Base-by-base conservation (phyloP, 2,888 invertebrate species). In the Scaptomyza polygonia region DNA sequence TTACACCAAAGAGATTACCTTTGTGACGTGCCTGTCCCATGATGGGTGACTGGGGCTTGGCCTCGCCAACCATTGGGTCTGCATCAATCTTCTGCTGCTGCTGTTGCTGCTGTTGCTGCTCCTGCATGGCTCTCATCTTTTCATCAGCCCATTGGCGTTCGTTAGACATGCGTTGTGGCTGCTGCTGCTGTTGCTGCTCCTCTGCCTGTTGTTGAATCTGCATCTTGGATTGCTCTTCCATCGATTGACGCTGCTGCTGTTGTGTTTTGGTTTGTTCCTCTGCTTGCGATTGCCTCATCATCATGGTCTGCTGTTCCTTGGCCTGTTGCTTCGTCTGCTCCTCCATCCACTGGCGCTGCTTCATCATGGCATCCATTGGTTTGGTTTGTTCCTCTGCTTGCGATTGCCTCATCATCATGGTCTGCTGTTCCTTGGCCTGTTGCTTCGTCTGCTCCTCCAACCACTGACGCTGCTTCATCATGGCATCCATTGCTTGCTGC, bases 1-100 rank as follows among this genome's bases (percentile, higher is more conserved):
- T 81, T 58, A 90, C 85, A 27, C 88, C 90, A 81, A 78, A 89
- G 54, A 90, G 86, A 80, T 91, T 91, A 90, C 90, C 91, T 90
- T 89, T 90, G 57, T 79, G 72, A 2, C 89, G 83, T 4, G 75
- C 83, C 52, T 63, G 67, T 12, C 69, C 81, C 11, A 59, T 77
- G 16, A 83, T 77, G 7, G 79, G 57, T 79, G 81, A 83, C 64
- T 90, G 90, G 8, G 90, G 87, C 16, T 71, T 72, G 0, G 89
- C 79, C 30, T 78, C 81, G 11, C 73, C 79, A 25, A 84, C 18
- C 12, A 62, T 58, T 0, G 45, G 11, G 1, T 30, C 63, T 14
- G 3, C 36, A 2, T 67, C 40, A 11, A 36, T 4, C 12, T n/a
- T 25, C 30, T 8, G 53, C 40, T 40, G 47, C 9, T 14, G 44